Evolutionary conservation across 2,888 invertebrate genomes (phyloP).

Genomic region (Polydesmus complanatus): DNA sequence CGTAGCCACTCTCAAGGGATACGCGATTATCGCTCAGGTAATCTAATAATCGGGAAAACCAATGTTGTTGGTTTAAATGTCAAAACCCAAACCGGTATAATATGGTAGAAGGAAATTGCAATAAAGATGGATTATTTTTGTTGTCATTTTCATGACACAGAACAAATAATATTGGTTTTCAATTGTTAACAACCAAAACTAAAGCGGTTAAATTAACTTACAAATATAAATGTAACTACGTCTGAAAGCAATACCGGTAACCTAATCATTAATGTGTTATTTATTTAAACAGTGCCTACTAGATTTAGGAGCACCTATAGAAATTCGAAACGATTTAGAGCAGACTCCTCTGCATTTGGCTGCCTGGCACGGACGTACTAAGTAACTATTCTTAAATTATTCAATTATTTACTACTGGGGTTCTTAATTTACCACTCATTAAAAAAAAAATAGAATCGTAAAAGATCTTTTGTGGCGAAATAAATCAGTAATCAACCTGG

Average conservation of each 20-base stretch:
- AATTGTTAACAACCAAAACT: no score
- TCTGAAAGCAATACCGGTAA: no score
- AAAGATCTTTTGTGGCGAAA: conserved; percentile 28
- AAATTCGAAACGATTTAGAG: conserved; percentile 36
- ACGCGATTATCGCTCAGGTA: conserved; percentile 20
- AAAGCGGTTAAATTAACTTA: no score
- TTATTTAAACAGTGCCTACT: conserved; percentile 32
- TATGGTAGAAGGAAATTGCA: background rate
- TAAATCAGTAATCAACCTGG: conserved; percentile 31
- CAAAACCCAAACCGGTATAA: no score
- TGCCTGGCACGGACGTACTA: conserved; percentile 29
- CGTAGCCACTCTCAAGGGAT: conserved; percentile 34
- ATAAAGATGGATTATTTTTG: background rate
- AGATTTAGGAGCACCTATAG: conserved; percentile 30
- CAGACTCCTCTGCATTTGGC: conserved; percentile 36
- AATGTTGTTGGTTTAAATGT: conserved; percentile 17
- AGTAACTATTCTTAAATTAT: conserved; percentile 16
- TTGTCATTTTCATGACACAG: no score
- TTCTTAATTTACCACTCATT: background rate
- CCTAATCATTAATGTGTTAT: no score
- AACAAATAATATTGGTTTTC: no score
- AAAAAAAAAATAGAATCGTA: conserved; percentile 26
- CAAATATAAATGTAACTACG: no score
- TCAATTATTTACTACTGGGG: background rate
- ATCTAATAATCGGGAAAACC: background rate